Evolutionary conservation across 2,113 vertebrate species (phyloP), one percentile per base, ranked within the genome.

Genomic region (Anarhynchus alexandrinus): DNA sequence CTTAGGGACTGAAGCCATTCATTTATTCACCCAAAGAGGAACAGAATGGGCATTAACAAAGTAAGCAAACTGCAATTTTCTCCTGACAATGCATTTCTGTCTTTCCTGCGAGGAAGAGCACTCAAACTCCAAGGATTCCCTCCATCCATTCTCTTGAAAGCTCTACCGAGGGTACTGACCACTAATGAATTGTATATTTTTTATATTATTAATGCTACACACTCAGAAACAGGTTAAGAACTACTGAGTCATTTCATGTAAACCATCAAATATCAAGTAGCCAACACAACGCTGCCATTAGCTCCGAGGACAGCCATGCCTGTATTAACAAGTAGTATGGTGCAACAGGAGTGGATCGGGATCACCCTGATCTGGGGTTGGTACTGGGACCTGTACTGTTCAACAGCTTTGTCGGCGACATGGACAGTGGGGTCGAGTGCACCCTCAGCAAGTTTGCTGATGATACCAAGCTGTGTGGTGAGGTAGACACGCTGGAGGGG

Each of bases 281-380:
- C 14, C 1, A 2, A 52, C 22, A 49, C 54, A 58, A 70, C 22
- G 43, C 21, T 20, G 34, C 58, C 2, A 12, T 51, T 13, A 51
- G 49, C 22, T 51, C 49, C 3, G 2, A 19, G 15, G 52, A 40
- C n/a, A 52, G 29, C 47, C n/a, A 12, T 3, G 9, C 15, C 23
- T 15, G 0, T 12, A 26, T 15, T 4, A 34, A 20, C n/a, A 19
- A 52, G 47, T 2, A 11, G 36, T 4, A 14, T 0, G 26, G 47
- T 45, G 45, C 45, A 45, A 45, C 45, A 45, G 45, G 45, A 45
- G 45, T 45, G 45, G 45, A 45, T 45, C 17, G 4, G 45, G 45
- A 45, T 45, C 17, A 45, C 45, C 18, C 45, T 45, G 45, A 19
- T 45, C 45, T 45, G 45, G 45, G 45, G 45, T 45, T 9, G 8